Evolutionary conservation across 2,888 invertebrate genomes (phyloP), one percentile per base, ranked within the genome.

Genomic region (Biston betularia): DNA sequence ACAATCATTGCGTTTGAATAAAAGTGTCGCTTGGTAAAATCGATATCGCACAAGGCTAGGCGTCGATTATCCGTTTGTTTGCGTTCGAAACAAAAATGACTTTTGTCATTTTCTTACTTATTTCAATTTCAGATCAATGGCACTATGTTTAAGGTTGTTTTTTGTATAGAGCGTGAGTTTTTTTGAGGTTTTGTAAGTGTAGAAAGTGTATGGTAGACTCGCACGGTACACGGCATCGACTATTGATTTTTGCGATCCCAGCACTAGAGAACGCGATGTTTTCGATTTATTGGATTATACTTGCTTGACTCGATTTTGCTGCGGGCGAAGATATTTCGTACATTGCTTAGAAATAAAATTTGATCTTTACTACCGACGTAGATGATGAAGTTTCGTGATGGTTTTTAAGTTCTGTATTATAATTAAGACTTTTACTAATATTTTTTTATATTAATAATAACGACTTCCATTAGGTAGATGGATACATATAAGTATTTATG

Each of bases 31-130:
- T 81, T 79, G 83, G 87, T 88, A 93, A 93, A 93, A 94, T 94
- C 94, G 94, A 94, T 94, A 93, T 93, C 92, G 91, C 92, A 90
- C 93, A 94, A 94, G 94, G 93, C 93, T 93, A 89, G 89, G 85
- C 90, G 93, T 94, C 93, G 93, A 94, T 93, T 93, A 93, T 91
- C 91, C 89, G 89, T 85, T 88, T 77, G 74, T 79, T 79, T 77
- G 68, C 52, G 70, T 42, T 67, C 53, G 50, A 70, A 59, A 59
- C 42, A 63, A 61, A 65, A 88, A 80, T 33, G 80, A 73, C 70
- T 24, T 69, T 85, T 70, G 59, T 66, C 0, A 4, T 7, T 1
- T 10, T 9, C 8, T 0, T 0, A 2, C 33, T 1, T 11, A 59
- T 1, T 3, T 9, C 4, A 80, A 66, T 65, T 34, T 71, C 2